These are phyloP conservation scores for Papilio gigon DNA, from an alignment of 2,888 invertebrate genomes.

Conservation along the genomic window DNA sequence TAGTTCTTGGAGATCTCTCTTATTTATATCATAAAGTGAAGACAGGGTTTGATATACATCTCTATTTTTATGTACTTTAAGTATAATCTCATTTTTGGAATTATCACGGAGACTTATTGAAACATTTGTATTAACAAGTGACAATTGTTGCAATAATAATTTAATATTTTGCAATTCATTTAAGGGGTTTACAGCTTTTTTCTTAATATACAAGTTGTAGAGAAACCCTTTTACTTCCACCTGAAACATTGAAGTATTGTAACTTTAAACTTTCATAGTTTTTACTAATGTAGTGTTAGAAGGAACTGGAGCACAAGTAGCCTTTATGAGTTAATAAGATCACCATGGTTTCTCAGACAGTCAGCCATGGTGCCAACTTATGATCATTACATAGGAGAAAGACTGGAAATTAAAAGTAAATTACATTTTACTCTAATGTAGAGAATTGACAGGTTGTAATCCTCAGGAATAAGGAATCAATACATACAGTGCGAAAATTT, in stretches of 20 bases:
- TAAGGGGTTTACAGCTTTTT: slow-evolving; percentile 75
- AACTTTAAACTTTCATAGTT: not conserved
- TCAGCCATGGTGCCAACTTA: too few relatives aligned
- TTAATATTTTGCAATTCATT: slow-evolving; percentile 84
- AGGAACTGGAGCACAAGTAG: too few relatives aligned
- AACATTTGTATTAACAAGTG: slow-evolving; percentile 84
- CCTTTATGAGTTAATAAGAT: too few relatives aligned
- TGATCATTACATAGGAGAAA: too few relatives aligned
- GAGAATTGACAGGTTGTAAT: too few relatives aligned
- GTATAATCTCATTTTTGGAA: slow-evolving; percentile 79
- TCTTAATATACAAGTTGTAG: slow-evolving; percentile 84
- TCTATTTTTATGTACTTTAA: slow-evolving; percentile 82
- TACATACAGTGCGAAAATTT: not conserved
- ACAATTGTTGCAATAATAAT: slow-evolving; percentile 82
- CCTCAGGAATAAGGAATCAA: too few relatives aligned
- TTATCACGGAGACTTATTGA: slow-evolving; percentile 88
- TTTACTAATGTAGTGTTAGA: not conserved
- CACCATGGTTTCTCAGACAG: too few relatives aligned
- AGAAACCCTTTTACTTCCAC: slow-evolving; percentile 86
- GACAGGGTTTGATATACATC: slow-evolving; percentile 79
- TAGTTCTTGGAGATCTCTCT: slow-evolving; percentile 66
- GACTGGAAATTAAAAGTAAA: too few relatives aligned
- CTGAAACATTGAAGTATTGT: slow-evolving; percentile 53
- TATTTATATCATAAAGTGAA: slow-evolving; percentile 60
- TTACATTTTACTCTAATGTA: too few relatives aligned